Evolutionary conservation across 2,113 vertebrate species (phyloP).

Genomic region (Rhea pennata): DNA sequence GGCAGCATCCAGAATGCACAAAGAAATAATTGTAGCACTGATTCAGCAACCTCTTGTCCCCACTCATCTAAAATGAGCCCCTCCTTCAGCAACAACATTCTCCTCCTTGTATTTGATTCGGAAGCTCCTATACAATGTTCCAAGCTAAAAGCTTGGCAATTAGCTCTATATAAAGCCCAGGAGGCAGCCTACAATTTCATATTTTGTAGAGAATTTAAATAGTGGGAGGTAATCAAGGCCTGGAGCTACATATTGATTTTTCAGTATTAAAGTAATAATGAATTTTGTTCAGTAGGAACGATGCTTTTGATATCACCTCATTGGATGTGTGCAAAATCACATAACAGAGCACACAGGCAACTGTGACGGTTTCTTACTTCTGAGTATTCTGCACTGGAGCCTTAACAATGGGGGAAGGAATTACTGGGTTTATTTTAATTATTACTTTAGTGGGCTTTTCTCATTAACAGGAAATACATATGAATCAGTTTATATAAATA

Average conservation of each 20-base stretch:
- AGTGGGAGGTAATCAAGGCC: not conserved
- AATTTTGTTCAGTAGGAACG: not conserved
- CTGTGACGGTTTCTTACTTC: not conserved
- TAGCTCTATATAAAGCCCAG: not conserved
- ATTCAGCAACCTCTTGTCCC: not conserved
- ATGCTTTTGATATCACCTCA: not conserved
- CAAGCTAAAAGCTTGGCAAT: not conserved
- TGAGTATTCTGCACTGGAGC: not conserved
- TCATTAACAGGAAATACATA: not conserved
- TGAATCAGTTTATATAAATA: not conserved
- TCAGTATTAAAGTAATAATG: not conserved
- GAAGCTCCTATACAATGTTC: not conserved
- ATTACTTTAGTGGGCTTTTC: not conserved
- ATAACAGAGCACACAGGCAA: not conserved
- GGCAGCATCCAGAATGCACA: not conserved
- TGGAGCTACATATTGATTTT: not conserved
- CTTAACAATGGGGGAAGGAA: not conserved
- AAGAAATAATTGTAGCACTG: not conserved
- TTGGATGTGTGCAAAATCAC: accelerated
- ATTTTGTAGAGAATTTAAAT: not conserved
- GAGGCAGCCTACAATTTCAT: not conserved
- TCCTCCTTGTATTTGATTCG: not conserved
- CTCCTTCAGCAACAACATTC: not conserved
- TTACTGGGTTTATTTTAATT: not conserved
- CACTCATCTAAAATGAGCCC: not conserved